Evolutionary conservation across 2,113 vertebrate genomes (phyloP), one percentile per base, ranked within the genome.

Genomic region (Sebastes fasciatus): DNA sequence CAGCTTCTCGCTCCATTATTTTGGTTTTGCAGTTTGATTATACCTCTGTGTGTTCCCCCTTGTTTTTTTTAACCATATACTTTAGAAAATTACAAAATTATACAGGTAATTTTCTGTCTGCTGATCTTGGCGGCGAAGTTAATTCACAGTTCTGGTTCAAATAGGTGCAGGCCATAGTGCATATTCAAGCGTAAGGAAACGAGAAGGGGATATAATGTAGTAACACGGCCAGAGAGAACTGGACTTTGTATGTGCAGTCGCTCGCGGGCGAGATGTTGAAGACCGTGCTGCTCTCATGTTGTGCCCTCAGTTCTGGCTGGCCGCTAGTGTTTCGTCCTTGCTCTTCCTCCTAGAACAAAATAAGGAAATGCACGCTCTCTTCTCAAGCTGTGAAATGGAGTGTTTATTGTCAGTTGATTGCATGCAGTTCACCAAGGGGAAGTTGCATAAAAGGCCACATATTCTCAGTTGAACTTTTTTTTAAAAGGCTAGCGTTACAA

Each of bases 331-430:
- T 85, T 80, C 2, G 19, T 77, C 55, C 52, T 85, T 11, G 70
- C 81, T 86, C 89, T 92, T 92, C 88, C 89, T 85, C 63, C 19
- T 76, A 46, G 74, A 91, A 92, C 88, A 94, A 94, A 94, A 91
- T 84, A 81, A 92, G 90, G 91, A 93, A 93, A 91, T 87, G 71
- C 75, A 8, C 58, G 16, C 75, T 90, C 87, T 91, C 79, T 61
- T 89, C 81, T 88, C 82, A 82, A 74, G 71, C 89, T 91, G 89
- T 87, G 82, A 92, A 91, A 89, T 74, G 78, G 70, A 84, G 87
- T 74, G 88, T 88, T 91, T 80, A 75, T 83, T 86, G 86, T 88
- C 88, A 80, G 88, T 84, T 74, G 90, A 87, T 87, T 88, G 86
- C 84, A 80, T 60, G 66, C 85, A 74, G 88, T 79, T 93, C 69